Base-by-base conservation (phyloP, 1,140 invertebrate species). In the Steinernema feltiae region DNA sequence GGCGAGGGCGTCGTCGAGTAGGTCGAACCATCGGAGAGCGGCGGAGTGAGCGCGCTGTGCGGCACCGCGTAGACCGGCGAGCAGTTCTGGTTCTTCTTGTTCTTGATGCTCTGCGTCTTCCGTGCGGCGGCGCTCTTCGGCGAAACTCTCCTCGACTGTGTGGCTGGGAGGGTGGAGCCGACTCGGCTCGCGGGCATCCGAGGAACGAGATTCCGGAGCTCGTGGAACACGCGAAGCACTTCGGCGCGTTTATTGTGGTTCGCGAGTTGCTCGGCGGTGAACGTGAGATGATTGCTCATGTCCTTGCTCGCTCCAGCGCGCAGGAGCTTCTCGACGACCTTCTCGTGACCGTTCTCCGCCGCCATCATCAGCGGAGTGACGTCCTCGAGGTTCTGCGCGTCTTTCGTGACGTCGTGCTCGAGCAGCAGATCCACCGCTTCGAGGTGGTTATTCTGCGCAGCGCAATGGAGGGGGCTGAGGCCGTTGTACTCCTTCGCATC, bases 291-390 rank as follows among this genome's bases (percentile, higher is more conserved):
- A 21, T 63, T 63, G 15, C 2, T 63, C 75, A 73, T 32, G 21
- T 46, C 75, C 7, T 48, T 35, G 69, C 69, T 73, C 1, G 70
- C 75, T 21, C 75, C 75, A n/a, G 27, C 69, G 17, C 41, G 32
- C 35, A 76, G 53, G 24, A 76, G 75, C 41, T 48, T 74, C 69
- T 41, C 48, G 12, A 76, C 70, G 70, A 70, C 73, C 30, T 35
- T 18, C 24, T 17, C 32, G n/a, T 31, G 32, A n/a, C 76, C 76
- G 29, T 53, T 75, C 35, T 78, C 73, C 74, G 73, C 69, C 3
- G 73, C 73, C 73, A 76, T 18, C 32, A 73, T 30, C 69, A 78
- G 63, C 30, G 74, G 76, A 12, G 76, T 76, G 63, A 71, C 72
- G n/a, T 78, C 76, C 41, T 70, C 70, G 7, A 63, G 69, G 41